Percentiles rank a stretch among this genome's conserved stretches.
Evolutionary conservation across 2,888 invertebrate species (phyloP).

Genomic region (Lasioglossum figueresi): DNA sequence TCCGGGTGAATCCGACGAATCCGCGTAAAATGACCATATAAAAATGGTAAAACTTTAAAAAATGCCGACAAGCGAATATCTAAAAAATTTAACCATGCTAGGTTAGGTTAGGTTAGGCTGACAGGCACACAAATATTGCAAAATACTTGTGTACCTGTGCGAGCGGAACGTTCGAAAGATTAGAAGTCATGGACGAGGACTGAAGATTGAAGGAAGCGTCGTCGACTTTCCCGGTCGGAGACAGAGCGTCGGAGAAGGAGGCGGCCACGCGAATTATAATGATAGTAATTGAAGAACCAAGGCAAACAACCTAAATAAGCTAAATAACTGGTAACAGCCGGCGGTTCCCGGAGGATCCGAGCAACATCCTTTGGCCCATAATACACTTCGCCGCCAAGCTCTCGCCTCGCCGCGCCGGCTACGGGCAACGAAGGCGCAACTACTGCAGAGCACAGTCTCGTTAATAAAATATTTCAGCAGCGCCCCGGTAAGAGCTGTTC

Average conservation of each 20-base stretch:
- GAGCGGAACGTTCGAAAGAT: not conserved
- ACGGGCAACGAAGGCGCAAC: conserved; percentile 22
- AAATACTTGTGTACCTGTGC: not conserved
- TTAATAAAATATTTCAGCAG: conserved; percentile 59
- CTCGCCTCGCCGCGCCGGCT: not conserved
- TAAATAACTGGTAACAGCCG: conserved; percentile 40
- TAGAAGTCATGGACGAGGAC: not conserved
- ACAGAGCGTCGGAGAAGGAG: not conserved
- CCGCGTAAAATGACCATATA: too few relatives aligned
- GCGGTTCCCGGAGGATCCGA: conserved; percentile 1
- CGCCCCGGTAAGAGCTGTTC: conserved; percentile 22
- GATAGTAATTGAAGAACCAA: conserved; percentile 47
- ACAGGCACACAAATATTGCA: not conserved
- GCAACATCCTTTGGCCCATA: conserved; percentile 26
- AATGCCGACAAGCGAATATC: not conserved
- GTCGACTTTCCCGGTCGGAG: not conserved
- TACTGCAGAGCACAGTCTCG: conserved; percentile 19
- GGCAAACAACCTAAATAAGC: conserved; percentile 19
- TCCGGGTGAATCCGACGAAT: too few relatives aligned
- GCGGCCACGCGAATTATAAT: not conserved
- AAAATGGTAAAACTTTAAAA: not conserved
- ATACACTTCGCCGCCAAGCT: conserved; percentile 22
- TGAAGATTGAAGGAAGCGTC: not conserved
- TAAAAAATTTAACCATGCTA: not conserved
- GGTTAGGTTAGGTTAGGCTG: not conserved